Base-by-base conservation (phyloP, 2,888 invertebrate species). In the Sphinx pinastri region DNA sequence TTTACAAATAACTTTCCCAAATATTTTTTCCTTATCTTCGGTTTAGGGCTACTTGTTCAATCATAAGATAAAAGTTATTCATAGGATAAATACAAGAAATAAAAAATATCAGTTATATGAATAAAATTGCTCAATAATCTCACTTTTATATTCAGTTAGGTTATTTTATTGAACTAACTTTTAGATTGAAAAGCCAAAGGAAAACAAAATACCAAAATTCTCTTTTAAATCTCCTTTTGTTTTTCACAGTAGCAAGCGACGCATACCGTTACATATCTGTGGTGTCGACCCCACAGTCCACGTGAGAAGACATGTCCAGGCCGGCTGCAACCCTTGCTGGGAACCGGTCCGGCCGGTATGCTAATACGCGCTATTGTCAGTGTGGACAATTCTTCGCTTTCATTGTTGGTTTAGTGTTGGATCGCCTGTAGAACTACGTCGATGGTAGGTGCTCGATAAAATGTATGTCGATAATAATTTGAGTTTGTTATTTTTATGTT, bases 331-430 rank as follows among this genome's bases (percentile, higher is more conserved):
- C 79, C 76, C 60, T 60, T 60, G 12, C 87, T 89, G 90, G 83
- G 90, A 91, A 90, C 91, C 90, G 90, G 91, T 91, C 87, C 78
- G 81, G 80, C 82, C 80, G 79, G 90, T 87, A 93, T 93, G 93
- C 90, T 90, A 93, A 93, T 93, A 78, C 80, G 77, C 76, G 77
- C 81, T 84, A 85, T 92, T 92, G 91, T 91, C 78, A 79, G 78
- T 83, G 79, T 82, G 92, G 92, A 92, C 93, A 88, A 91, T 91
- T 85, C 88, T 84, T 86, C 83, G 81, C 81, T 88, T 89, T 84
- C 81, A 86, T 87, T 86, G 86, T 88, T 85, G 82, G 80, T 79
- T 80, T 79, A 76, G 68, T 68, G 59, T 49, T n/a, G 49, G 31
- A 38, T 57, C 14, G 45, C 51, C 66, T 14, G 16, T 16, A 31